phyloP scores from a whole-genome alignment of 2,797 vertebrate species.

The Psittacula echo region DNA sequence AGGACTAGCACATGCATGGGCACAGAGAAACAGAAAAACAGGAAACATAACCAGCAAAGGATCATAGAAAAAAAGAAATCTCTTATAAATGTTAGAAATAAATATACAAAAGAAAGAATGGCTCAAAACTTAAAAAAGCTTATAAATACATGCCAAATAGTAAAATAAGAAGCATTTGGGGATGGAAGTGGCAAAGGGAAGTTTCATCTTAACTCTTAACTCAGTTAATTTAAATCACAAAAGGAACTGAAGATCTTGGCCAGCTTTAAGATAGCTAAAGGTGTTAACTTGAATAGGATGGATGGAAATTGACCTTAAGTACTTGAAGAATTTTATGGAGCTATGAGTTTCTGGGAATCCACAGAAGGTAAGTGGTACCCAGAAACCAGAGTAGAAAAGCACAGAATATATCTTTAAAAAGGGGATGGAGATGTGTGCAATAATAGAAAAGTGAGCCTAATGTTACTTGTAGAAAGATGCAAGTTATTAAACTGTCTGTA shows the following conservation, averaged over 20 bases:
- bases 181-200: background rate
- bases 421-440: background rate
- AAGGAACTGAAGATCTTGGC: background rate
- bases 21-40: background rate
- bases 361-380: background rate
- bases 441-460: background rate
- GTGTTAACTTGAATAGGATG: background rate
- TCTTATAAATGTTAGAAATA: background rate
- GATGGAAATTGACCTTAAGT: background rate
- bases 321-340: background rate
- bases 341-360: background rate
- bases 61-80: background rate
- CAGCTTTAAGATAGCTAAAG: background rate
- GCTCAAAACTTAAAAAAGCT: background rate
- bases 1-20: background rate
- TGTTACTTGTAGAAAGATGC: background rate
- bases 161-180: background rate
- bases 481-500: background rate
- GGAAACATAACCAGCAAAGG: background rate
- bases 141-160: background rate
- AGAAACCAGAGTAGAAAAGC: background rate
- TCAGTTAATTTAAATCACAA: background rate
- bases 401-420: background rate
- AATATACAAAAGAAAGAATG: background rate
- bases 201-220: background rate